Conservation (phyloP, 2,113 vertebrate genomes). For the Entelurus aequoreus region DNA sequence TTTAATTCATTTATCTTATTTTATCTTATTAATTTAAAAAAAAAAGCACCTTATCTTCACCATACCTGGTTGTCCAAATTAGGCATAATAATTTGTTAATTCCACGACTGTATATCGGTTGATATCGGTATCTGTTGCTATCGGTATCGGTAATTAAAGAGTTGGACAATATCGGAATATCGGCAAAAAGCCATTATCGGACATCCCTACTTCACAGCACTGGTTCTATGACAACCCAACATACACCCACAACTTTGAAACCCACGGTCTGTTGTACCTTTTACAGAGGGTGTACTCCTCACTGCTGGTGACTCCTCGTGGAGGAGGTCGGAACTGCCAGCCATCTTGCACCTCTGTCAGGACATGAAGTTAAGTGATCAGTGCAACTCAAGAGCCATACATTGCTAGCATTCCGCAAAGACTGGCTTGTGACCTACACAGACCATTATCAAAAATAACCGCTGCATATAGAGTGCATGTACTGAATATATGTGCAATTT, state of each 20-base stretch:
- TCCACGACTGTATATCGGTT: too few species aligned
- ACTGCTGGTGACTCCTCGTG: constrained; percentile 94
- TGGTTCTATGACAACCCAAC: too few species aligned
- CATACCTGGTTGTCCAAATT: too few species aligned
- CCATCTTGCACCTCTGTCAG: constrained; percentile 78
- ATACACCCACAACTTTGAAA: background rate
- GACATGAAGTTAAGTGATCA: constrained; percentile 24
- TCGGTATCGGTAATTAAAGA: too few species aligned
- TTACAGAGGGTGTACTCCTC: constrained; percentile 97
- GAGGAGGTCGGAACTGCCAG: constrained; percentile 95
- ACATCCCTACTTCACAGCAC: too few species aligned
- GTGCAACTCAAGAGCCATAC: background rate
- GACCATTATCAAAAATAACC: background rate
- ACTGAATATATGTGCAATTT: background rate
- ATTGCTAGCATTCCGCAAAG: background rate
- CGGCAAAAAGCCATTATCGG: too few species aligned
- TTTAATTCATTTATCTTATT: too few species aligned
- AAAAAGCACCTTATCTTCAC: too few species aligned
- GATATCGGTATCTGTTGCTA: too few species aligned
- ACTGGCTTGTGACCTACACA: background rate
- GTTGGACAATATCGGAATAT: too few species aligned
- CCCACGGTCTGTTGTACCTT: constrained; percentile 71
- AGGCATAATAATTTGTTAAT: too few species aligned
- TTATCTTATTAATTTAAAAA: too few species aligned
- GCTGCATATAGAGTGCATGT: background rate